Base-by-base conservation (phyloP, 2,113 vertebrate genomes). In the Chrysemys picta region DNA sequence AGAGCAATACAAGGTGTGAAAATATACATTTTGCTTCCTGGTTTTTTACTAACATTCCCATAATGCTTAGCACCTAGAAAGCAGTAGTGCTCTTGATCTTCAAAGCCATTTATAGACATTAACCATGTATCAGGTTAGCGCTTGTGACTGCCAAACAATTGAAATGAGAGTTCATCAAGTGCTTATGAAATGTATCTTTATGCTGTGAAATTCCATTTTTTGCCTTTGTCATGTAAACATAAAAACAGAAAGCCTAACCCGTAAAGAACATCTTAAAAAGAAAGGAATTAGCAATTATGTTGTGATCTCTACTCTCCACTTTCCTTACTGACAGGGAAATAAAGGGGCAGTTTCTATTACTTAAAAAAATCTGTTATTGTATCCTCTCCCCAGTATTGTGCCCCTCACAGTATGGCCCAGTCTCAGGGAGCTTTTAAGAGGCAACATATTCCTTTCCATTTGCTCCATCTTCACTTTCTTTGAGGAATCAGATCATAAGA, bases 1-100 rank as follows among this genome's bases (percentile, higher is more conserved):
- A 25, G 25, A 57, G 22, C 1, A 7, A 7, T 19, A 65, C 1
- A 84, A 10, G 0, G 2, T n/a, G 62, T 2, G 42, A 47, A 31
- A 59, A 31, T 75, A 62, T 4, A 31, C 0, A 17, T 9, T 75
- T 89, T 54, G 50, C 14, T 79, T 52, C 0, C 19, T 47, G 47
- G 2, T 25, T 65, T 65, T 65, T 65, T 31, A n/a, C 14, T 65
- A 69, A 35, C 0, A 45, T 19, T 89, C 4, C 31, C 31, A 8
- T 7, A 29, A 12, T 42, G 6, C 21, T 82, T 88, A 5, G 8
- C 8, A 69, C 27, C 17, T 76, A 31, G 65, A 31, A 42, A 2
- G 10, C 57, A 2, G 31, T 10, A 1, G 1, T 50, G 1, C 3
- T 69, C 82, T 49, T 45, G 85, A 4, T 31, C 76, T 89, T 69